Base-by-base conservation (phyloP, 2,113 vertebrate species). In the Lasiurus cinereus region DNA sequence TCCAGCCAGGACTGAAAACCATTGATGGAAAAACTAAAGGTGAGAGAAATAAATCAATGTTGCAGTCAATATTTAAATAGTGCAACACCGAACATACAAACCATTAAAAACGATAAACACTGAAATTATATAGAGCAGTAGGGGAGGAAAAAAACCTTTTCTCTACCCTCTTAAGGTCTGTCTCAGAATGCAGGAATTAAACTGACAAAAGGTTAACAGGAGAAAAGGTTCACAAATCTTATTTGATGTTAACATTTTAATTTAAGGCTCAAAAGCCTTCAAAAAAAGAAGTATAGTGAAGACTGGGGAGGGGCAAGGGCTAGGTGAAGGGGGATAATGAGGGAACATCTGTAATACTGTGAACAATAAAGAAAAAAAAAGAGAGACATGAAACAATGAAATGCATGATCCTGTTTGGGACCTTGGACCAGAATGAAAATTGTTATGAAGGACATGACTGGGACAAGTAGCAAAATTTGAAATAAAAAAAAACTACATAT, bases 21-120 rank as follows among this genome's bases (percentile, higher is more conserved):
- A 89, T 11, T 88, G 22, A 86, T 31, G 21, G 43, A 74, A 85
- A 94, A 82, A 78, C 43, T 50, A 94, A 88, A 94, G 62, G 22
- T 74, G 73, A 67, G 72, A 64, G 33, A 93, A 93, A 66, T 56
- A 96, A 96, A 72, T 84, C 39, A 93, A 90, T 70, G 36, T 46
- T 83, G 7, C 69, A 62, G 24, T 6, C 27, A 92, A 31, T 48
- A 94, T 78, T 93, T 90, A 88, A 94, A 72, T n/a, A 96, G 50
- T 19, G 50, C 2, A 87, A 43, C 52, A 10, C 12, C 56, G 8
- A 93, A 33, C 21, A 48, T 1, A 76, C 0, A 78, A 46, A 3
- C 5, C 70, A 83, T 48, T 76, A 90, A 90, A 89, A 70, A 54
- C 33, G 9, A 84, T 39, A 73, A 84, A 78, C 64, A 43, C 3